Base-by-base conservation (phyloP, 2,888 invertebrate genomes). In the Epinotia demarniana region DNA sequence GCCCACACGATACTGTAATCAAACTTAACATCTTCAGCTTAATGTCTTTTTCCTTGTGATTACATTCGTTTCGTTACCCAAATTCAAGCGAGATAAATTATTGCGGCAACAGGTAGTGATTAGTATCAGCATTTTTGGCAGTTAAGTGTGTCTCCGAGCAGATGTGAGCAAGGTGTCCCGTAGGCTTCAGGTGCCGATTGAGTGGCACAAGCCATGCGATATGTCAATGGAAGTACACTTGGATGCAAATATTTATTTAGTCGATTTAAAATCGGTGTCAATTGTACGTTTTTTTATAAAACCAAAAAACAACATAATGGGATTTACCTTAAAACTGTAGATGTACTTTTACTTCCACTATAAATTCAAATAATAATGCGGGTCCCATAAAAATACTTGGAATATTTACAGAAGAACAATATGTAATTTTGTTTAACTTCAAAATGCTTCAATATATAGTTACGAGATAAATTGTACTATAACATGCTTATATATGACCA, bases 121-220 rank as follows among this genome's bases (percentile, higher is more conserved):
- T 72, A 75, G 72, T 57, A 73, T 72, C 72, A 60, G 72, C 58
- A 60, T 63, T 62, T 58, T 62, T 33, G 58, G 33, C 43, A 43
- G 62, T 74, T 69, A 72, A 53, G 53, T 53, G 53, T 75, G 77
- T 68, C 64, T 70, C 73, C 73, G 80, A 85, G 89, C 93, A 92
- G 93, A 91, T 93, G 93, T 88, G 80, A 84, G 89, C 92, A 92
- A 93, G 92, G 92, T 93, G 93, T 90, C 87, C 81, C 80, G 79
- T 66, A 53, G 80, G 76, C 74, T 84, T 92, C 92, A 92, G 92
- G 92, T 92, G 92, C 83, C 81, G 78, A 75, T 80, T 82, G 83
- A 85, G 83, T 85, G 90, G 91, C 93, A 90, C 92, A 92, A 91
- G 92, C 92, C 89, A 91, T 79, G 82, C 85, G 86, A 84, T 88